phyloP scores from a whole-genome alignment of 2,797 vertebrate genomes.

The Florisuga fusca region DNA sequence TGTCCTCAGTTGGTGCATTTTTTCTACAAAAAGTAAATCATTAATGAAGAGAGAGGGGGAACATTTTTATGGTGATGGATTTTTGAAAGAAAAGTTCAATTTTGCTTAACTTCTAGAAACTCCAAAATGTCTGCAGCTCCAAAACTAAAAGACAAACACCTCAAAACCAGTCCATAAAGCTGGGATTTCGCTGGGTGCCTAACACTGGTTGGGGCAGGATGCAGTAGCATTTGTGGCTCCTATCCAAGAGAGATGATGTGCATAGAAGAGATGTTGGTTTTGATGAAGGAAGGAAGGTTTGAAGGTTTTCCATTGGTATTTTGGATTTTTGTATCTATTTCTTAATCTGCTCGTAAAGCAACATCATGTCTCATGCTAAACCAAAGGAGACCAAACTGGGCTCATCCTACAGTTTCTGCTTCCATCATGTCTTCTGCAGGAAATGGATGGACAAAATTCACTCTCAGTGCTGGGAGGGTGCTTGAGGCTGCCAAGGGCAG shows the following conservation, averaged over 20 bases:
- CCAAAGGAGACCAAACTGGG: background rate
- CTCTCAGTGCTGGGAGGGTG: background rate
- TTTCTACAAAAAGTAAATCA: slow-evolving; percentile 61
- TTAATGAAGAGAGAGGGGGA: slow-evolving; percentile 55
- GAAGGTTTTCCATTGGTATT: background rate
- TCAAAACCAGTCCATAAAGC: background rate
- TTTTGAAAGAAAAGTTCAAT: slow-evolving; percentile 51
- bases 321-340: background rate
- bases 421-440: background rate
- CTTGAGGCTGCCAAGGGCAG: background rate
- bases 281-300: background rate
- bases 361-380: background rate
- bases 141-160: background rate
- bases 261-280: background rate
- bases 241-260: background rate
- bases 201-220: background rate
- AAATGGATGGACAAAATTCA: background rate
- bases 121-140: background rate
- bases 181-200: background rate
- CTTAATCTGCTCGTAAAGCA: background rate
- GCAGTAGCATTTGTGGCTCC: background rate
- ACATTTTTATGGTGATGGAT: slow-evolving; percentile 37
- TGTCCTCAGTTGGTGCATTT: slow-evolving; percentile 66
- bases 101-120: slow-evolving; percentile 8
- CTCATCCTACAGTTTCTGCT: background rate